Evolutionary conservation across 2,888 invertebrate species (phyloP).

Genomic region (Pteria penguin): DNA sequence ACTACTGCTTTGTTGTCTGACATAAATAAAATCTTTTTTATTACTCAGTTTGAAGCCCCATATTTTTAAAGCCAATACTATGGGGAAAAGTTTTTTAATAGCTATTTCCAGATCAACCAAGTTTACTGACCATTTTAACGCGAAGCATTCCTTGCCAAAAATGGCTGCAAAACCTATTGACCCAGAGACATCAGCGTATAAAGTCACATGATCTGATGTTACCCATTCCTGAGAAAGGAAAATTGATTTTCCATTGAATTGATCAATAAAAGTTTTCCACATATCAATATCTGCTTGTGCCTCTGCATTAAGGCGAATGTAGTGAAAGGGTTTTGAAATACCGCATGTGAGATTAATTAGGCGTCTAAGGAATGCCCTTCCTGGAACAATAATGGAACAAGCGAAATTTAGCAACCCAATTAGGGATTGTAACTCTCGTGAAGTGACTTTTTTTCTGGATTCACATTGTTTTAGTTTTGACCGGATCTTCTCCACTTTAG

Average conservation of each 20-base stretch:
- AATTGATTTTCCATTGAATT: not conserved
- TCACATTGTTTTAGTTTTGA: not conserved
- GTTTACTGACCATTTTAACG: not conserved
- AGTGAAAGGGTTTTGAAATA: not conserved
- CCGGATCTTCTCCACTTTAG: not conserved
- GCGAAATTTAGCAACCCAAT: slow-evolving; percentile 16
- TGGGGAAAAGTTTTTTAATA: not conserved
- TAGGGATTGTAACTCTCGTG: slow-evolving; percentile 1
- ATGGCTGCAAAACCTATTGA: not conserved
- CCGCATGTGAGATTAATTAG: not conserved
- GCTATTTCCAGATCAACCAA: not conserved
- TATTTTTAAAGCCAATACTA: not conserved
- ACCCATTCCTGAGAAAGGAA: not conserved
- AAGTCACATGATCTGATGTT: not conserved
- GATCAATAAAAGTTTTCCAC: not conserved
- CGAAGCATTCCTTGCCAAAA: not conserved
- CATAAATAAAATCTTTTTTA: not conserved
- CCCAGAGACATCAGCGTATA: not conserved
- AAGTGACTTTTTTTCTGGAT: not conserved
- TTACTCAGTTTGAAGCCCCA: not conserved
- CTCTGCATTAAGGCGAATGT: not conserved
- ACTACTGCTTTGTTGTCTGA: not conserved
- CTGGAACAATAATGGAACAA: not conserved
- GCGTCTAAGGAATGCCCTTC: not conserved
- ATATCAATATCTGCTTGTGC: not conserved